These are phyloP conservation scores for Nothobranchius furzeri DNA, from an alignment of 2,113 vertebrate genomes.

Conservation along the genomic window DNA sequence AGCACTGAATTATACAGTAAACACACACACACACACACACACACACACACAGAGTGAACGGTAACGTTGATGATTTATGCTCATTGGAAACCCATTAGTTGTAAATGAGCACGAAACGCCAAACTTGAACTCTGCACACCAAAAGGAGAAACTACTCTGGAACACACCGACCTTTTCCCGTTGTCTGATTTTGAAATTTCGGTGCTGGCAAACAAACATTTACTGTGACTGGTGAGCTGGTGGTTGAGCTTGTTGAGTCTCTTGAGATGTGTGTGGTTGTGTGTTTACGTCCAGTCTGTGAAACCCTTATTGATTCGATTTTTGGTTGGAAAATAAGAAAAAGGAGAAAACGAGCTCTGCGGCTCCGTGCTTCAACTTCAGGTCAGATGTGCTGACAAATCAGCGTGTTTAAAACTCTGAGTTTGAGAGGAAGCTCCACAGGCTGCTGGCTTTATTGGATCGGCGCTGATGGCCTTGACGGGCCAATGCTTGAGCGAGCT, in stretches of 20 bases:
- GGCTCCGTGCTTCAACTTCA: constrained; percentile 4
- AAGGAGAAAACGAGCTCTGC: not conserved
- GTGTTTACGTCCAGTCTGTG: constrained; percentile 27
- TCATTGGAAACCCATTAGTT: constrained; percentile 61
- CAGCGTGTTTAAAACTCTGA: constrained; percentile 25
- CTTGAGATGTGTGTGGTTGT: constrained; percentile 35
- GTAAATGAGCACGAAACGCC: constrained; percentile 69
- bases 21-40: not conserved
- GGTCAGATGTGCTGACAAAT: constrained; percentile 60
- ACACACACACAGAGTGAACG: constrained; percentile 36
- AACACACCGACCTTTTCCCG: not conserved
- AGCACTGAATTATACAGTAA: not conserved
- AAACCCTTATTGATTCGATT: constrained; percentile 63
- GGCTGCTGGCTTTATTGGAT: constrained; percentile 70
- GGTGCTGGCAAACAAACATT: constrained; percentile 51
- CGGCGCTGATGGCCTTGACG: constrained; percentile 60
- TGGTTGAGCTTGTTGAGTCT: constrained; percentile 60
- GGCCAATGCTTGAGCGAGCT: constrained; percentile 51
- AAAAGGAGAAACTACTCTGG: constrained; percentile 10
- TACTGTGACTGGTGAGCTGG: constrained; percentile 38
- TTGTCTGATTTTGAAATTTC: constrained; percentile 45
- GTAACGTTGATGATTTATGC: constrained; percentile 51
- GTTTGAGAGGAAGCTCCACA: constrained; percentile 46
- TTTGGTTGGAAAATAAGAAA: constrained; percentile 48
- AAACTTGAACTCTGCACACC: constrained; percentile 32